Evolutionary conservation across 2,888 invertebrate genomes (phyloP).

Genomic region (Tiliacea aurago): DNA sequence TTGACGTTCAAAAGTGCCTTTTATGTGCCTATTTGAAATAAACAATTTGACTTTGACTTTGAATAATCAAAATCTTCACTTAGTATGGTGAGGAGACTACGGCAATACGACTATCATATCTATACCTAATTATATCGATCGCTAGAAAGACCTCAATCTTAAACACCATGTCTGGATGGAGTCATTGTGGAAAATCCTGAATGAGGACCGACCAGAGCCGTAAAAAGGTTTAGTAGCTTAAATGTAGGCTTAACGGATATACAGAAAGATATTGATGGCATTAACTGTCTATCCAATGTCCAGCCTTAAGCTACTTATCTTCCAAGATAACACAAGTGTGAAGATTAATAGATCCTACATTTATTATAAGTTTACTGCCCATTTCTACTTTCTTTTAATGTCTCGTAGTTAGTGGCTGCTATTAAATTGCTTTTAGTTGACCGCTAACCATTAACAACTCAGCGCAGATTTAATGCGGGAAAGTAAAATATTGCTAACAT

Average conservation of each 20-base stretch:
- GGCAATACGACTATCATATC: no score
- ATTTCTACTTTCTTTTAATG: conserved; percentile 64
- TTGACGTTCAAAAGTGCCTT: no score
- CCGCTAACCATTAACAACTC: conserved; percentile 62
- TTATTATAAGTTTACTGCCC: conserved; percentile 48
- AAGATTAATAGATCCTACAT: conserved; percentile 47
- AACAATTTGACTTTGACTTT: no score
- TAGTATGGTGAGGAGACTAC: neutral
- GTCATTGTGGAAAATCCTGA: neutral
- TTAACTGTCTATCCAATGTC: conserved; percentile 1
- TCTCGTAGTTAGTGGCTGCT: conserved; percentile 58
- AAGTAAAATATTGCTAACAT: conserved; percentile 57
- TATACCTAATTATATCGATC: neutral
- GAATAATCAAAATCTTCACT: neutral
- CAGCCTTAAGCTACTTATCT: conserved; percentile 21
- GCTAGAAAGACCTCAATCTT: neutral
- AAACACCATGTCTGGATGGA: neutral
- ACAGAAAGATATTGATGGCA: conserved; percentile 14
- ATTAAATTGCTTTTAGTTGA: conserved; percentile 66
- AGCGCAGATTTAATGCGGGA: conserved; percentile 61
- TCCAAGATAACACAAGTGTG: conserved; percentile 12
- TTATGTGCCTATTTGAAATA: no score
- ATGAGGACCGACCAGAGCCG: no score
- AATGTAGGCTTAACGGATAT: neutral
- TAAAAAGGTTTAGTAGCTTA: neutral